Evolutionary conservation across 1,140 invertebrate species (phyloP).

Genomic region (Orchestia grillus): DNA sequence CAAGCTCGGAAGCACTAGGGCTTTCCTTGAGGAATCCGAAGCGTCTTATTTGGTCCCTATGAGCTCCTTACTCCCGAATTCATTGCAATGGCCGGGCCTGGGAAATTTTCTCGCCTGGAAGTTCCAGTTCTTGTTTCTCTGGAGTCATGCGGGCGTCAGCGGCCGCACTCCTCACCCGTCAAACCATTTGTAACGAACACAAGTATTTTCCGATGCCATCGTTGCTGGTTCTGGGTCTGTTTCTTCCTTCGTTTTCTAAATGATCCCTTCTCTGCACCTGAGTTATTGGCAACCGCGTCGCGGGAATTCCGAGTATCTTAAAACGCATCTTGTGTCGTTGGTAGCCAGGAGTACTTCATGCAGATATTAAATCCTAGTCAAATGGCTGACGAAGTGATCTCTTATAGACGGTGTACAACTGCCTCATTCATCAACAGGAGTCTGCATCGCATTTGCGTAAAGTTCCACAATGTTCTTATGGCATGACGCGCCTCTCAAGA

Average conservation of each 20-base stretch:
- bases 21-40: neutral
- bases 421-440: neutral
- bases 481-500: neutral
- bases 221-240: neutral
- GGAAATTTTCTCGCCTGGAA: neutral
- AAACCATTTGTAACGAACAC: neutral
- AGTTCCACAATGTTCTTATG: neutral
- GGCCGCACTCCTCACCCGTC: neutral
- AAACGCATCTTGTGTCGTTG: neutral
- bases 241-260: neutral
- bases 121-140: neutral
- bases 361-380: neutral
- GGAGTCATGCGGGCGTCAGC: neutral
- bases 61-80: neutral
- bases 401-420: neutral
- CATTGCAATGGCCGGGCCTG: neutral
- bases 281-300: neutral
- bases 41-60: slow-evolving; percentile 7
- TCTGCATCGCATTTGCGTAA: neutral
- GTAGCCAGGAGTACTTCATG: neutral
- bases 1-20: neutral
- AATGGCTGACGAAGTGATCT: neutral
- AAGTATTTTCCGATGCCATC: neutral
- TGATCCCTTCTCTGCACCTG: neutral
- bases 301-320: neutral